phyloP scores from a whole-genome alignment of 2,888 invertebrate genomes.

The Stomorhina lunata region DNA sequence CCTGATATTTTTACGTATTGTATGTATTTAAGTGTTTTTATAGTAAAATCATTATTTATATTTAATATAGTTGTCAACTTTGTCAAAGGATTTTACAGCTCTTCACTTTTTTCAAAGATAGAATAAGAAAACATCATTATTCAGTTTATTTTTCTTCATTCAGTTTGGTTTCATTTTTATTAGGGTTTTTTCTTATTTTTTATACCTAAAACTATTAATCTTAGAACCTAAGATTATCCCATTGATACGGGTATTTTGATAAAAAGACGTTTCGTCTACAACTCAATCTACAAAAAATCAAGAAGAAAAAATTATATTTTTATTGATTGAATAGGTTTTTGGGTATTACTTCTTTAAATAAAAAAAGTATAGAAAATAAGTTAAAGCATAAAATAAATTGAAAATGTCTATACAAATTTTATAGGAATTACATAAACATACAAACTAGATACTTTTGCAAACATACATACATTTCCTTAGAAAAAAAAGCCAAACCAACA shows the following conservation, averaged over 20 bases:
- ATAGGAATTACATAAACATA: background rate
- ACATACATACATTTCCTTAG: background rate
- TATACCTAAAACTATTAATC: background rate
- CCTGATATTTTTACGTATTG: no score
- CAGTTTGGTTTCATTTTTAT: no score
- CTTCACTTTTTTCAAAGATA: background rate
- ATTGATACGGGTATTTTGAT: background rate
- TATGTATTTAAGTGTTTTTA: no score
- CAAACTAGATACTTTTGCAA: no score
- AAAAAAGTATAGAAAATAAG: background rate
- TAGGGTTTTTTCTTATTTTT: background rate
- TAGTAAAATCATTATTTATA: no score
- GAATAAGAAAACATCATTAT: background rate
- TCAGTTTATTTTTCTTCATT: background rate
- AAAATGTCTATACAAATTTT: background rate
- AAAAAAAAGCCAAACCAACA: slow-evolving; percentile 5
- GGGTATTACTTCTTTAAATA: background rate
- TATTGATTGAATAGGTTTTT: background rate
- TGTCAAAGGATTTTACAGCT: no score
- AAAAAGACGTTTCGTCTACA: background rate
- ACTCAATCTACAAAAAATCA: background rate
- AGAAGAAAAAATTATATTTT: no score
- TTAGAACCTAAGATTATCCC: background rate
- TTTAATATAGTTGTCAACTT: no score
- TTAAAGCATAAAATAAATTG: background rate